Evolutionary conservation across 2,113 vertebrate genomes (phyloP).

Genomic region (Nansenia antarctica): DNA sequence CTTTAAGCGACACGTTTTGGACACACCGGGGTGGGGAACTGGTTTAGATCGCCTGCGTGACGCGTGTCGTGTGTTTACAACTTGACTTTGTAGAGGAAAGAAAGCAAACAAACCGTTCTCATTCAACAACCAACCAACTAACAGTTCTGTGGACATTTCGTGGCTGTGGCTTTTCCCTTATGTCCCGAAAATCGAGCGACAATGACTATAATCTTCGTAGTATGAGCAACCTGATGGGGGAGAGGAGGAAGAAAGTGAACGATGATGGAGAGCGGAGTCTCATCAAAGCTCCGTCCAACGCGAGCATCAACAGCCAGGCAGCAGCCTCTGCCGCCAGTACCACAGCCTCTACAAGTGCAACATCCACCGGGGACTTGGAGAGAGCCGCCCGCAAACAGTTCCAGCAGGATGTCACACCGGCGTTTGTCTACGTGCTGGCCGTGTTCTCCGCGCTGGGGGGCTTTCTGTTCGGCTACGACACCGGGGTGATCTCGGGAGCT

Average conservation of each 20-base stretch:
- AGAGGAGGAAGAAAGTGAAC: constrained; percentile 77
- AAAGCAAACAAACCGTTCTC: background rate
- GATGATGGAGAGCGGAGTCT: constrained; percentile 81
- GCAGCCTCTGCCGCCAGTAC: constrained; percentile 28
- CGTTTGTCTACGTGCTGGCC: constrained; percentile 77
- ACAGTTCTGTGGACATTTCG: constrained; percentile 16
- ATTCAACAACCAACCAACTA: constrained; percentile 2
- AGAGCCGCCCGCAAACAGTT: constrained; percentile 85
- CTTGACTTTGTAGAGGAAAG: background rate
- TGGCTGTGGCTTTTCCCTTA: constrained; percentile 64
- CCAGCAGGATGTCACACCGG: constrained; percentile 84
- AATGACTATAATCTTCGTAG: constrained; percentile 91
- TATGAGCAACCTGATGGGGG: constrained; percentile 79
- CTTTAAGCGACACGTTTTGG: background rate
- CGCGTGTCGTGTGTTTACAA: background rate
- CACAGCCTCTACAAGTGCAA: constrained; percentile 7
- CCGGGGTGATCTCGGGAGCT: constrained; percentile 94
- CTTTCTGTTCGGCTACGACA: constrained; percentile 96
- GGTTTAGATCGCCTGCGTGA: background rate
- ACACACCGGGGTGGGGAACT: background rate
- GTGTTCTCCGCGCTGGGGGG: constrained; percentile 92
- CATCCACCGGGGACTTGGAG: constrained; percentile 68
- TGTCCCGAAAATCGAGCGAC: constrained; percentile 90
- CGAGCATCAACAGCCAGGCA: constrained; percentile 68
- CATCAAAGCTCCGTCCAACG: constrained; percentile 68